Percentiles rank a stretch among this genome's conserved stretches.
Evolutionary conservation across 2,113 vertebrate genomes (phyloP).

Genomic region (Gracilinanus agilis): DNA sequence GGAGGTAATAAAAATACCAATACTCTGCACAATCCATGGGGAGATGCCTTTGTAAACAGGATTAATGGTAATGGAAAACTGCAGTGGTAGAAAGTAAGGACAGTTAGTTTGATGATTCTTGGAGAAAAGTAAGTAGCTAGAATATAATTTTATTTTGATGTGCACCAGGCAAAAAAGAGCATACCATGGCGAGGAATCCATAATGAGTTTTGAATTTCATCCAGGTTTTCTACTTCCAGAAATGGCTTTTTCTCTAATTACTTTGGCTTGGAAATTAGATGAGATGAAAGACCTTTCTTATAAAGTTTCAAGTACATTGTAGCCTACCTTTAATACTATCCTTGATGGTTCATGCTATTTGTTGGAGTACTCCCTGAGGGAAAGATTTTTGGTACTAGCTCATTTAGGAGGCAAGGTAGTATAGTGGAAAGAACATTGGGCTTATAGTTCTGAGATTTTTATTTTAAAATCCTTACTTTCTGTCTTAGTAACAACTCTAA

Average conservation of each 20-base stretch:
- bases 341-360: background rate
- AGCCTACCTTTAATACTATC: background rate
- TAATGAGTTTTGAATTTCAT: conserved; percentile 42
- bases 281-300: background rate
- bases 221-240: background rate
- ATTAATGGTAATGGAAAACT: background rate
- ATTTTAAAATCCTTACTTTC: too few species aligned
- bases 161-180: conserved; percentile 14
- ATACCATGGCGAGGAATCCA: background rate
- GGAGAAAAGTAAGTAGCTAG: background rate
- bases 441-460: background rate
- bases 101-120: conserved; percentile 7
- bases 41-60: background rate
- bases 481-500: too few species aligned
- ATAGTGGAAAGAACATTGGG: background rate
- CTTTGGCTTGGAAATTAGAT: conserved; percentile 40
- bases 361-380: background rate
- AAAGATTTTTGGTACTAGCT: background rate
- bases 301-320: background rate
- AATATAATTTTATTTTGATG: conserved; percentile 31
- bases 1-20: background rate
- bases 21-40: background rate
- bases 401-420: background rate
- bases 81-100: conserved; percentile 8
- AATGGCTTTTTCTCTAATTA: conserved; percentile 30